A percentile compares a stretch with the other conserved stretches of the same genome.
Conservation (phyloP, 2,113 vertebrate species). For the Capra hircus region DNA sequence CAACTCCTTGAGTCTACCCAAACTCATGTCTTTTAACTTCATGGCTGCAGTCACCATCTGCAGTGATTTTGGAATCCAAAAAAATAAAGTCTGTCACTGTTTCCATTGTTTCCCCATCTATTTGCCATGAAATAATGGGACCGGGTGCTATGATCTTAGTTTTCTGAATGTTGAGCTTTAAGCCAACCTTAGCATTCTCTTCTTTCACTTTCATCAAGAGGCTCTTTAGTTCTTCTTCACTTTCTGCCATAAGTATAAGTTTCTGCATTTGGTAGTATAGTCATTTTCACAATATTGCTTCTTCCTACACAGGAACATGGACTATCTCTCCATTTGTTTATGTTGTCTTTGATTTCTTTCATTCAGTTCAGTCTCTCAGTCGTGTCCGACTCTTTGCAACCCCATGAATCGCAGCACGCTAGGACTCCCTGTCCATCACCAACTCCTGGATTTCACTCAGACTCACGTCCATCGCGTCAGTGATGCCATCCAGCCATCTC, state of each 20-base stretch:
- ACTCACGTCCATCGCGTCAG: too few species aligned
- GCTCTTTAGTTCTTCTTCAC: neutral
- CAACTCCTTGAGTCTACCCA: neutral
- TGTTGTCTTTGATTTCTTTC: neutral
- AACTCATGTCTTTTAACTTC: neutral
- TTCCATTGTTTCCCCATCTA: neutral
- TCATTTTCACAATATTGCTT: neutral
- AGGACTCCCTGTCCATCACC: too few species aligned
- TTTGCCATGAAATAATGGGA: neutral
- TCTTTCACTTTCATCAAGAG: neutral
- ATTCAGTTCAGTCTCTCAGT: too few species aligned
- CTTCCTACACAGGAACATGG: neutral
- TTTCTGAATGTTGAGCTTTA: neutral
- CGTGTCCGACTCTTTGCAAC: too few species aligned
- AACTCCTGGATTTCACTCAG: too few species aligned
- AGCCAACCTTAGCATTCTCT: neutral
- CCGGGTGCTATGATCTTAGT: neutral
- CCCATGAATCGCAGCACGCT: too few species aligned
- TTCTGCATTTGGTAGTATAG: neutral
- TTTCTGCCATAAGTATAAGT: neutral
- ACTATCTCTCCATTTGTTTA: neutral
- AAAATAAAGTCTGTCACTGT: neutral
- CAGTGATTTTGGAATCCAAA: neutral
- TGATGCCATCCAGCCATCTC: too few species aligned
- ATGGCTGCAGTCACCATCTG: neutral